phyloP scores from a whole-genome alignment of 2,113 vertebrate genomes.

The Chionomys nivalis region DNA sequence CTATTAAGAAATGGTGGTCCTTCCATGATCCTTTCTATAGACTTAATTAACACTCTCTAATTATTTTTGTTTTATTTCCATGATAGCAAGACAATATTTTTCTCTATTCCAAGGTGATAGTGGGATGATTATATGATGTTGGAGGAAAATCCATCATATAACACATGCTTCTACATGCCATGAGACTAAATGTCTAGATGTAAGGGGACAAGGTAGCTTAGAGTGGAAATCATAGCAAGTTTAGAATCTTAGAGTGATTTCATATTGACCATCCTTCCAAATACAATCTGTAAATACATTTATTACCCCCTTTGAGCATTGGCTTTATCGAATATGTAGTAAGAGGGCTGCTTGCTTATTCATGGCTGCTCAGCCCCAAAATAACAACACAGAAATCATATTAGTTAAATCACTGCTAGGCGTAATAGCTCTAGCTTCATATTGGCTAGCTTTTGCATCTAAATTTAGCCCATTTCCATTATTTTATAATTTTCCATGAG shows the following conservation, averaged over 20 bases:
- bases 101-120: background rate
- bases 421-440: too few relatives aligned
- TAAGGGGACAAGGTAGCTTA: background rate
- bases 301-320: background rate
- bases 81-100: background rate
- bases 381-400: too few relatives aligned
- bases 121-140: background rate
- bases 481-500: too few relatives aligned
- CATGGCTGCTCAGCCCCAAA: too few relatives aligned
- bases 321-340: background rate
- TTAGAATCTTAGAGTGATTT: background rate
- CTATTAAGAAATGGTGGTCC: background rate
- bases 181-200: background rate
- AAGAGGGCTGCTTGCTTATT: too few relatives aligned
- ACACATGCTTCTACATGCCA: background rate
- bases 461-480: too few relatives aligned
- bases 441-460: too few relatives aligned
- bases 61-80: background rate
- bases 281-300: background rate
- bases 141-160: background rate
- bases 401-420: too few relatives aligned
- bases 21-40: background rate
- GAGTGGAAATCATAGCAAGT: background rate
- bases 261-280: background rate
- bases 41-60: background rate